These are phyloP conservation scores for Aproaerema taeniolella DNA, from an alignment of 2,888 invertebrate species.

Conservation along the genomic window DNA sequence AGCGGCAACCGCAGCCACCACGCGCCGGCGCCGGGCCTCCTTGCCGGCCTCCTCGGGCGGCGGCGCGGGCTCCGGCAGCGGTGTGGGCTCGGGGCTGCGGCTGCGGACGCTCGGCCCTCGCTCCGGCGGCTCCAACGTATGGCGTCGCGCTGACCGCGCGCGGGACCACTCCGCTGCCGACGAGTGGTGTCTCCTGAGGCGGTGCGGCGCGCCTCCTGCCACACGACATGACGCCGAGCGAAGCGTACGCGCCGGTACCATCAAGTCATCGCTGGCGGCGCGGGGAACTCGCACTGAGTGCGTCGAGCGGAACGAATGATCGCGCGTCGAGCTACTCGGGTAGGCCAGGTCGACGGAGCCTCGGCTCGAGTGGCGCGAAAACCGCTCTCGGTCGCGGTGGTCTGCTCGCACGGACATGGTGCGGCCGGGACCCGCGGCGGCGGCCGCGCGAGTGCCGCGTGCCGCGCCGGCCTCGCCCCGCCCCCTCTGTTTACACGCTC, in stretches of 20 bases:
- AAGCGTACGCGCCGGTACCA: constrained; percentile 68
- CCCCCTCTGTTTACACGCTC: constrained; percentile 61
- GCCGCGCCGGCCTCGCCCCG: constrained; percentile 35
- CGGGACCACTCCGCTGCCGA: constrained; percentile 71
- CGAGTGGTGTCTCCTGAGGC: constrained; percentile 68
- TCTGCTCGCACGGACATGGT: constrained; percentile 72
- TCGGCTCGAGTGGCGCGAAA: constrained; percentile 71
- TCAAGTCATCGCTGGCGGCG: constrained; percentile 66
- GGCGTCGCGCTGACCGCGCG: constrained; percentile 63
- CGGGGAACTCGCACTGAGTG: constrained; percentile 68
- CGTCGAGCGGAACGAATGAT: constrained; percentile 67
- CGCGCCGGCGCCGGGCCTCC: constrained; percentile 81
- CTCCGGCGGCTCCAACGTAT: constrained; percentile 62
- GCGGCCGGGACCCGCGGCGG: constrained; percentile 70
- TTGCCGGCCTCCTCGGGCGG: constrained; percentile 78
- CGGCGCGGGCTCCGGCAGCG: constrained; percentile 53
- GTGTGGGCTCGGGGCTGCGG: constrained; percentile 61
- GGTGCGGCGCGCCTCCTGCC: constrained; percentile 63
- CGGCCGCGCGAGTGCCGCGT: constrained; percentile 71
- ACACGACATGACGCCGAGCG: constrained; percentile 70
- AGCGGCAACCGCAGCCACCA: constrained; percentile 83
- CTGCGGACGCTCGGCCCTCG: constrained; percentile 67
- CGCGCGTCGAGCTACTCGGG: constrained; percentile 59
- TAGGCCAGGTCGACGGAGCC: constrained; percentile 67
- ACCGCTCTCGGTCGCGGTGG: constrained; percentile 67